Percentiles rank a stretch among this genome's conserved stretches.
Evolutionary conservation across 2,888 invertebrate genomes (phyloP).

Genomic region (Protophormia terraenovae): DNA sequence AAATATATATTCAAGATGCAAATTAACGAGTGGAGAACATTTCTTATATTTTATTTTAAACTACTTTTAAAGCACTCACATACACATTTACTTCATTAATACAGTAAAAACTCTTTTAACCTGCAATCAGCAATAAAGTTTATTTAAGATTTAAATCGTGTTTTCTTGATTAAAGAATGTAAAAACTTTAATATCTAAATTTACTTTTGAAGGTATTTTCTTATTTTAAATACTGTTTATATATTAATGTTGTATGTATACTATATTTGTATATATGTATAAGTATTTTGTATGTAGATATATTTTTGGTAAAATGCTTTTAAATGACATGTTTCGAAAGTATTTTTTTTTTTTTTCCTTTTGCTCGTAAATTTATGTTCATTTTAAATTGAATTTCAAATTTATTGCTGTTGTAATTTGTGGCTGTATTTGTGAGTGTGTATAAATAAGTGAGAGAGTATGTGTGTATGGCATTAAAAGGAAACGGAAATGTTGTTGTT

Average conservation of each 20-base stretch:
- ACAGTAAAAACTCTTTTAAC: background rate
- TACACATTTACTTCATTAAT: too few relatives aligned
- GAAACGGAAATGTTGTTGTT: constrained; percentile 64
- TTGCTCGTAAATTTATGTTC: constrained; percentile 78
- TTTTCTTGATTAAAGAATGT: background rate
- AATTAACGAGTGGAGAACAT: background rate
- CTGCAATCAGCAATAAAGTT: background rate
- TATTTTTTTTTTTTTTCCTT: constrained; percentile 66
- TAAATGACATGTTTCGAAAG: constrained; percentile 81
- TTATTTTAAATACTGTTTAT: background rate
- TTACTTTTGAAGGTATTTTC: background rate
- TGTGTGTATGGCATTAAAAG: constrained; percentile 32
- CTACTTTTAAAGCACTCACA: background rate
- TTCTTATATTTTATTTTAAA: background rate
- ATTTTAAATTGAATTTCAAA: constrained; percentile 81
- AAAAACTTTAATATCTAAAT: background rate
- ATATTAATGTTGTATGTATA: background rate
- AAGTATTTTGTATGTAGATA: background rate
- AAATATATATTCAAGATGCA: background rate
- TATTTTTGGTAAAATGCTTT: constrained; percentile 75
- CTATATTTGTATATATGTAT: background rate
- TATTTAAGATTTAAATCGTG: background rate
- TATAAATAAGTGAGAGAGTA: background rate
- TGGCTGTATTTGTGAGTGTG: constrained; percentile 64
- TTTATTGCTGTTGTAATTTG: constrained; percentile 78